phyloP scores from a whole-genome alignment of 2,888 invertebrate genomes.

The Amblyjoppa proteus region DNA sequence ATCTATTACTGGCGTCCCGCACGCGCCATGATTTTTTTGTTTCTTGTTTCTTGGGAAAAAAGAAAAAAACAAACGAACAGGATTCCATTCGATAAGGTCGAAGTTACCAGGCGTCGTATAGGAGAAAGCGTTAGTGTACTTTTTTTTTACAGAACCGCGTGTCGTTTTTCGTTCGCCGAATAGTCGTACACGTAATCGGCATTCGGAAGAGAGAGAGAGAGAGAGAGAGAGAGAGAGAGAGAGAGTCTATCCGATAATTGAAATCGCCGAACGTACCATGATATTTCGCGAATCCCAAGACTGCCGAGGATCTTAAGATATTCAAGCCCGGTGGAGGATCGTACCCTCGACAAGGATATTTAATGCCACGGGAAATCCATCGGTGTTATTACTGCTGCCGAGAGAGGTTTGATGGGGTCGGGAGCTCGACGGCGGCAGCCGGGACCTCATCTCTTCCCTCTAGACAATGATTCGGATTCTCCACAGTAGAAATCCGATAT shows the following conservation, averaged over 20 bases:
- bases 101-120: too few species aligned
- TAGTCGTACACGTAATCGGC: neutral
- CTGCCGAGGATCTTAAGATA: conserved; percentile 8
- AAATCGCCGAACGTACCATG: conserved; percentile 4
- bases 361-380: conserved; percentile 68
- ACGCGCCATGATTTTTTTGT: too few species aligned
- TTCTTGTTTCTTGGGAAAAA: too few species aligned
- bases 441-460: conserved; percentile 30
- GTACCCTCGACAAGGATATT: conserved; percentile 62
- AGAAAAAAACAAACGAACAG: too few species aligned
- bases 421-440: conserved; percentile 27
- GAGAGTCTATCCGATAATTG: conserved; percentile 22
- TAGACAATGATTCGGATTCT: conserved; percentile 70
- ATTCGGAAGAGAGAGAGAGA: too few species aligned
- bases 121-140: too few species aligned
- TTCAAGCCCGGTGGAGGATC: conserved; percentile 6
- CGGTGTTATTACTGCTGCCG: conserved; percentile 67
- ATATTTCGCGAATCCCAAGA: conserved; percentile 40
- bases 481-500: conserved; percentile 70
- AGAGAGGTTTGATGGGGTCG: conserved; percentile 47
- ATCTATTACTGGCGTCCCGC: too few species aligned
- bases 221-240: neutral
- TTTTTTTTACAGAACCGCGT: neutral
- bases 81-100: too few species aligned
- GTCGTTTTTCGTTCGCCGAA: neutral